Base-by-base conservation (phyloP, 2,888 invertebrate species). In the Thalpophila matura region DNA sequence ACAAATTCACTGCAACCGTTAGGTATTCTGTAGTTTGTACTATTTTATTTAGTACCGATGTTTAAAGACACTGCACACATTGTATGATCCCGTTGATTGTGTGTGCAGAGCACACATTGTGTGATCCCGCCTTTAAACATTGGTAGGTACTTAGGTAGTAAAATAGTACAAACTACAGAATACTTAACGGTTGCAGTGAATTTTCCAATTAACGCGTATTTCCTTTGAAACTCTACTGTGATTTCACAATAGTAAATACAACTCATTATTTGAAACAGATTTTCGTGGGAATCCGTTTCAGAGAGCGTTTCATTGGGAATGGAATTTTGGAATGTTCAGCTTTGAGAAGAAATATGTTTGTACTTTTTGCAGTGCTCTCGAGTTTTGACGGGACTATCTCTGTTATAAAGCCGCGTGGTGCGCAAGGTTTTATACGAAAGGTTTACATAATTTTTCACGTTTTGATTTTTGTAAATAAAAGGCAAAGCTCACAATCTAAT, bases 281-380 rank as follows among this genome's bases (percentile, higher is more conserved):
- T 70, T 78, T 55, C 22, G 59, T n/a, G 14, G 50, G 45, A 58
- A 58, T 65, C 14, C 22, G 12, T 61, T 54, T 46, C 26, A 22
- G 24, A 63, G 35, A 61, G 38, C 42, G 57, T 70, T 75, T 56
- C 18, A 22, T 49, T 54, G 24, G 27, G 40, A 65, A 54, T 49
- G 63, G 47, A 66, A 77, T 66, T 59, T 37, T 2, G 47, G 46
- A 64, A 77, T 67, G 18, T 63, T 46, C 27, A 45, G 66, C 62
- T 75, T 78, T 65, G 40, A 68, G 46, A 29, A 61, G 47, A 65
- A 71, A 51, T 59, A 49, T 58, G 38, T 54, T 60, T 27, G 20
- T 14, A 35, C 35, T 58, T 58, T 50, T 20, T 5, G 18, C 7
- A 47, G 42, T 51, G 58, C 37, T 42, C 33, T 2, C 12, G n/a